Conservation (phyloP, 1,140 invertebrate genomes). For the Oscheius sp. region DNA sequence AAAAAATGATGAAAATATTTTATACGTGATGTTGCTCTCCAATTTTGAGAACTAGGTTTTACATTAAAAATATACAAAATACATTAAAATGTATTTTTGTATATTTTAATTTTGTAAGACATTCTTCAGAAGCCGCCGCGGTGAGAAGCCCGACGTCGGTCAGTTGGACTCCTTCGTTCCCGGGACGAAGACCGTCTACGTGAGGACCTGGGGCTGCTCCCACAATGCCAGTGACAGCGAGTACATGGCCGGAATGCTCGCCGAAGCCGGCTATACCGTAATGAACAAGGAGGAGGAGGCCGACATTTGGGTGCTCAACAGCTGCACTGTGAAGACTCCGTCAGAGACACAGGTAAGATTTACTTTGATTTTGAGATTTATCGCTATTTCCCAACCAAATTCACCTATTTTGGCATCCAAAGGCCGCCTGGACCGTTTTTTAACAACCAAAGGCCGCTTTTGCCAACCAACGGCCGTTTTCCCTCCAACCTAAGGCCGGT, state of each 20-base stretch:
- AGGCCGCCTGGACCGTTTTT: too few species aligned
- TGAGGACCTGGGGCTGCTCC: constrained; percentile 96
- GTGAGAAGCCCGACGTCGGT: background rate
- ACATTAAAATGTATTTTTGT: background rate
- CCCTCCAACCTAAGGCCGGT: too few species aligned
- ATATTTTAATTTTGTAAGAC: background rate
- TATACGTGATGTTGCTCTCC: background rate
- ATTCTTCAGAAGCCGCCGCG: constrained; percentile 14
- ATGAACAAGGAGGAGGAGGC: constrained; percentile 75
- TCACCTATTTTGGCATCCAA: too few species aligned
- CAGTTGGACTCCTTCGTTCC: constrained; percentile 34
- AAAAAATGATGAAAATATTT: too few species aligned
- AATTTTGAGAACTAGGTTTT: background rate
- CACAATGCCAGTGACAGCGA: constrained; percentile 90
- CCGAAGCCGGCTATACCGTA: constrained; percentile 42
- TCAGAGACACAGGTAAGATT: constrained; percentile 7
- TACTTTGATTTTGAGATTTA: background rate
- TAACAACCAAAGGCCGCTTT: too few species aligned
- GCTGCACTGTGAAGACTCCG: constrained; percentile 96
- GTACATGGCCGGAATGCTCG: constrained; percentile 92
- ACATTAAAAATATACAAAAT: background rate
- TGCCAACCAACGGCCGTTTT: too few species aligned
- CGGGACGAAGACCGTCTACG: constrained; percentile 82
- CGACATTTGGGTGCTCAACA: constrained; percentile 91
- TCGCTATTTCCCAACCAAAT: background rate